Conservation (phyloP, 2,888 invertebrate species). For the Limenitis camilla region DNA sequence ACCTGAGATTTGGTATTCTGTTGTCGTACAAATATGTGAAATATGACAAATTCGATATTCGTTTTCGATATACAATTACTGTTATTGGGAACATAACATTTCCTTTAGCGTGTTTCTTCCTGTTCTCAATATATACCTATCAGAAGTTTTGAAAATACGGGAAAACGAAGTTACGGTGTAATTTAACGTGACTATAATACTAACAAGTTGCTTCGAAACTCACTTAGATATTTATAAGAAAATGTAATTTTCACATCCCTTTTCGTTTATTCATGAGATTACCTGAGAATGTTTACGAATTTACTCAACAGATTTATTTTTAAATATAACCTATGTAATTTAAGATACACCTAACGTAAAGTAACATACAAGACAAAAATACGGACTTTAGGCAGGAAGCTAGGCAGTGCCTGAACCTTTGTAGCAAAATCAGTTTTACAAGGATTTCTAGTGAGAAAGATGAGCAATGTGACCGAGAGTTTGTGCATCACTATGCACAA, state of each 20-base stretch:
- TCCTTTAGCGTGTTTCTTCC: background rate
- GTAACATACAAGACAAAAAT: no score
- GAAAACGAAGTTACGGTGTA: background rate
- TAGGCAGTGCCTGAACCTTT: no score
- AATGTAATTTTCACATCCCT: background rate
- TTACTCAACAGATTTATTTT: no score
- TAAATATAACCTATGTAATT: no score
- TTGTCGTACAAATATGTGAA: constrained; percentile 20
- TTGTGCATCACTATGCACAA: no score
- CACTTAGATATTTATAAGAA: background rate
- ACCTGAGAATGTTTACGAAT: no score
- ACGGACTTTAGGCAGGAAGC: no score
- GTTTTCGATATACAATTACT: constrained; percentile 21
- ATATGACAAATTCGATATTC: constrained; percentile 21
- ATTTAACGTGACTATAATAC: background rate
- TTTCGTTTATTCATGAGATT: no score
- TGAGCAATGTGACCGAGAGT: no score
- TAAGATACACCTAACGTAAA: no score
- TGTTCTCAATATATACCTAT: background rate
- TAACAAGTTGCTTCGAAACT: background rate
- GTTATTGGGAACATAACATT: constrained; percentile 8
- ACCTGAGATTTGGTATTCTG: constrained; percentile 16
- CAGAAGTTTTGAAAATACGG: background rate
- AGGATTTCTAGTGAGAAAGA: no score
- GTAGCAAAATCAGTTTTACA: no score